Evolutionary conservation across 1,140 invertebrate genomes (phyloP).

Genomic region (Euwallacea fornicatus): DNA sequence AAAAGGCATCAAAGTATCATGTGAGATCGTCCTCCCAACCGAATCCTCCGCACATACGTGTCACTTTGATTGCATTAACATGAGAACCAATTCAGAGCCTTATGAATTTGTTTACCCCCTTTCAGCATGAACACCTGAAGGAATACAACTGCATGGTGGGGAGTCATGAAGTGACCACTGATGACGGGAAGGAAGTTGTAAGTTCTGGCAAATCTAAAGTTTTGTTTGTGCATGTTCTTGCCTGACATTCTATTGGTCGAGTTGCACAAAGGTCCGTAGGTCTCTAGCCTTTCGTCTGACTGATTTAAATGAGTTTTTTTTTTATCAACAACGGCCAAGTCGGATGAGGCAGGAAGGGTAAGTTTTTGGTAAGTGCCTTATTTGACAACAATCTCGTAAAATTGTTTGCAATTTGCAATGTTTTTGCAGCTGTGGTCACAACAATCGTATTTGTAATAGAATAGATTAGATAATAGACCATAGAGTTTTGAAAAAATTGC

Average conservation of each 20-base stretch:
- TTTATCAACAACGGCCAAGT: neutral
- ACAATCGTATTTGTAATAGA: neutral
- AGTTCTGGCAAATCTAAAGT: neutral
- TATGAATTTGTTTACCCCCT: neutral
- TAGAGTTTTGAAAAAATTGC: too few species aligned
- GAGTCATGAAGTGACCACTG: slow-evolving; percentile 64
- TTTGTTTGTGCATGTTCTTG: slow-evolving; percentile 9
- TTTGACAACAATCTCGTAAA: neutral
- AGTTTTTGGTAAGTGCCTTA: neutral
- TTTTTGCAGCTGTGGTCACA: neutral
- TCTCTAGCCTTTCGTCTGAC: slow-evolving; percentile 11
- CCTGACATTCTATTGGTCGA: neutral
- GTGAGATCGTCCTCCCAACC: neutral
- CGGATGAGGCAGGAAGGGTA: neutral
- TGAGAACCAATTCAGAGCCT: neutral
- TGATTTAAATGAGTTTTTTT: slow-evolving; percentile 19
- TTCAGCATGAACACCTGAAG: slow-evolving; percentile 26
- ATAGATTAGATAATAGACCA: neutral
- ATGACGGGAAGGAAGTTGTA: slow-evolving; percentile 57
- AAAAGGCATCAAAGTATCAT: neutral
- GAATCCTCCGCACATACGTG: neutral
- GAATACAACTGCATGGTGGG: slow-evolving; percentile 55
- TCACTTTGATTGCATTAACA: neutral
- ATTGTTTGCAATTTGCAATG: neutral
- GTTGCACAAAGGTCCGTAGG: neutral